Evolutionary conservation across 2,888 invertebrate species (phyloP), one percentile per base, ranked within the genome.

Genomic region (Rhogogaster chlorosoma): DNA sequence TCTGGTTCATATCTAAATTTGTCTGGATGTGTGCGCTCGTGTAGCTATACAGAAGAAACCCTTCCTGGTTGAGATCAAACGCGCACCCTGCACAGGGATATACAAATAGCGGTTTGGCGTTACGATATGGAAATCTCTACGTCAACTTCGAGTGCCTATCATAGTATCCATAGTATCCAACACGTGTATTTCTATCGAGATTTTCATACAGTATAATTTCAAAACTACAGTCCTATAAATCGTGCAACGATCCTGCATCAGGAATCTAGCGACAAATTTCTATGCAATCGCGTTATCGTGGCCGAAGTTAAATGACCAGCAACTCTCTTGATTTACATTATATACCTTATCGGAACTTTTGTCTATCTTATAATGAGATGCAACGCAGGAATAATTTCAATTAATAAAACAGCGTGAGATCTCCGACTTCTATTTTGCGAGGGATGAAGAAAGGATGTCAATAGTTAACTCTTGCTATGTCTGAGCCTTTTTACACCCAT

Each of bases 51-150:
- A 45, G 12, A 49, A 45, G 64, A 45, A 83, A 83, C 83, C 83
- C 83, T 83, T 83, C 83, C n/a, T n/a, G 45, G 61, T 10, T 38
- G 42, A 83, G 83, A 83, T 83, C 83, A 83, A 83, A 83, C 83
- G 67, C 49, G 32, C 42, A 64, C 67, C 38, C 45, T 49, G 70
- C 83, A 32, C 22, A 18, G 83, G 67, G 49, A 83, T 64, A 80
- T 36, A 38, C 64, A 67, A 92, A 91, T 90, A 90, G 91, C 87
- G 90, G 91, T 91, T 91, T 91, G 90, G 89, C 89, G 86, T 91
- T 91, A 90, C 90, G 87, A 84, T 83, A 83, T 83, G 83, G 83
- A 83, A 83, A 83, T 83, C 67, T 42, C 4, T 83, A 36, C 38
- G 64, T 80, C 38, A 57, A 83, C 38, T 64, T 67, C 67, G 42